Evolutionary conservation across 53 echinoderm and acorn worm genomes (phyloP).

Genomic region (Henricia sp.): DNA sequence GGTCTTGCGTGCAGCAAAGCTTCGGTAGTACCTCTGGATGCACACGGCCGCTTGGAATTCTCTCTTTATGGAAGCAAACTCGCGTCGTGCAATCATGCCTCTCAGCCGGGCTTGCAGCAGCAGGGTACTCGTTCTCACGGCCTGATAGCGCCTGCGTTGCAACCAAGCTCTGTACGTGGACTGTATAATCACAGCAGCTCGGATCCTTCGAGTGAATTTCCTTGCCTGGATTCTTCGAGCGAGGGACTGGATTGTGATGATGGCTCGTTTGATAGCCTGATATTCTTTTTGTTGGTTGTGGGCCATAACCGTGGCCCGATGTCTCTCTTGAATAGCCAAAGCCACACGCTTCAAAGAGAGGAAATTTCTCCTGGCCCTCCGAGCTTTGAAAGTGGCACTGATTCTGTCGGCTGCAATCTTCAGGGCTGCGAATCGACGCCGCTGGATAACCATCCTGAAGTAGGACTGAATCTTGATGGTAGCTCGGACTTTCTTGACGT

Average conservation of each 20-base stretch:
- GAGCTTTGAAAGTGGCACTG: constrained; percentile 66
- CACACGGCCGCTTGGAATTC: constrained; percentile 52
- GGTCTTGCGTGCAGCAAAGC: constrained; percentile 20
- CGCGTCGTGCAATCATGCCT: constrained; percentile 50
- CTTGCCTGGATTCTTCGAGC: constrained; percentile 57
- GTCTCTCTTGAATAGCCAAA: constrained; percentile 63
- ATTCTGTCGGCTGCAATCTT: constrained; percentile 64
- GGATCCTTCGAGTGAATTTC: constrained; percentile 21
- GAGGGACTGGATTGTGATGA: constrained; percentile 72
- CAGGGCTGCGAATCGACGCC: constrained; percentile 46
- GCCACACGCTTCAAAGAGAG: constrained; percentile 45
- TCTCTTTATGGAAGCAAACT: constrained; percentile 28
- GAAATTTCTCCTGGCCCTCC: constrained; percentile 51
- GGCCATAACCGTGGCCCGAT: constrained; percentile 41
- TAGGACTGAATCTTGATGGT: constrained; percentile 79
- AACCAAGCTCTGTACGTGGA: constrained; percentile 58
- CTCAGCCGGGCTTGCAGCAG: constrained; percentile 68
- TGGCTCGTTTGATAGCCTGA: constrained; percentile 41
- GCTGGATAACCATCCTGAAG: constrained; percentile 70
- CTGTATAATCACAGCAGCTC: constrained; percentile 68
- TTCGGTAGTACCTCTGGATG: constrained; percentile 74
- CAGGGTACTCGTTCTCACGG: constrained; percentile 62
- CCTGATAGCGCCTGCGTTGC: constrained; percentile 61
- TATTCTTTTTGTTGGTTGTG: constrained; percentile 43
- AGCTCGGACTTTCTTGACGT: constrained; percentile 58